These are phyloP conservation scores for Telmatherina bonti DNA, from an alignment of 2,797 vertebrate species.

Conservation along the genomic window DNA sequence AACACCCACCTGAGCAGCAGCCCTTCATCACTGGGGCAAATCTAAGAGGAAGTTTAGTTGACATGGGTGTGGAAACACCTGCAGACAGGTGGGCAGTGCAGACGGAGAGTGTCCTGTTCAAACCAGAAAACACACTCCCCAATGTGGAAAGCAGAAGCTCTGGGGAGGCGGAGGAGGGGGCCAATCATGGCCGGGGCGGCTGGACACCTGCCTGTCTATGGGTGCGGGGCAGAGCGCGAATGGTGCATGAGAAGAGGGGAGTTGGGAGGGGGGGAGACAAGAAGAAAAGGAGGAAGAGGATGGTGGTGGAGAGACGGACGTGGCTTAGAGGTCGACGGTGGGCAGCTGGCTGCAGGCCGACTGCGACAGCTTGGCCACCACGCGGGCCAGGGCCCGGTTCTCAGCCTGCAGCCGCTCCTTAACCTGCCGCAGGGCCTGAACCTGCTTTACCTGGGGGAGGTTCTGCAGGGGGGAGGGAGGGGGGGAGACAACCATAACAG, in stretches of 20 bases:
- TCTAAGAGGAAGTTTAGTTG: background rate
- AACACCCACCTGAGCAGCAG: background rate
- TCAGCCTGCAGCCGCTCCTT: slow-evolving; percentile 97
- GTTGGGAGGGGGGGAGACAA: slow-evolving; percentile 50
- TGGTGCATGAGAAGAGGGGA: slow-evolving; percentile 82
- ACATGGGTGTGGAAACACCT: slow-evolving; percentile 23
- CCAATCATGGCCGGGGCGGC: slow-evolving; percentile 68
- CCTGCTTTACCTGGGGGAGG: slow-evolving; percentile 97
- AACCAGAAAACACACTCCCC: slow-evolving; percentile 65
- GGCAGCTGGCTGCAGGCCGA: slow-evolving; percentile 90
- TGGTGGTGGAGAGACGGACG: slow-evolving; percentile 71
- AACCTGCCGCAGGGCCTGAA: slow-evolving; percentile 93
- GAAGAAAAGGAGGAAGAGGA: background rate
- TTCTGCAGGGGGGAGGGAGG: slow-evolving; percentile 85
- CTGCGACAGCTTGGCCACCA: slow-evolving; percentile 94
- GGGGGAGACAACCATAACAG: slow-evolving; percentile 81
- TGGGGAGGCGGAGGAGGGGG: slow-evolving; percentile 64
- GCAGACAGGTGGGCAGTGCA: slow-evolving; percentile 39
- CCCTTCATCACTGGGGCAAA: background rate
- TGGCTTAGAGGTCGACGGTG: slow-evolving; percentile 88
- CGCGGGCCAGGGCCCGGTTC: slow-evolving; percentile 97
- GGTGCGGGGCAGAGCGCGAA: slow-evolving; percentile 84
- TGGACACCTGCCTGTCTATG: slow-evolving; percentile 93
- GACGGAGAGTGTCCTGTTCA: slow-evolving; percentile 66
- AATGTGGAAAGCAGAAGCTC: slow-evolving; percentile 74